A percentile compares a stretch with the other conserved stretches of the same genome.
phyloP scores from a whole-genome alignment of 2,113 vertebrate species.

The Blennius ocellaris region DNA sequence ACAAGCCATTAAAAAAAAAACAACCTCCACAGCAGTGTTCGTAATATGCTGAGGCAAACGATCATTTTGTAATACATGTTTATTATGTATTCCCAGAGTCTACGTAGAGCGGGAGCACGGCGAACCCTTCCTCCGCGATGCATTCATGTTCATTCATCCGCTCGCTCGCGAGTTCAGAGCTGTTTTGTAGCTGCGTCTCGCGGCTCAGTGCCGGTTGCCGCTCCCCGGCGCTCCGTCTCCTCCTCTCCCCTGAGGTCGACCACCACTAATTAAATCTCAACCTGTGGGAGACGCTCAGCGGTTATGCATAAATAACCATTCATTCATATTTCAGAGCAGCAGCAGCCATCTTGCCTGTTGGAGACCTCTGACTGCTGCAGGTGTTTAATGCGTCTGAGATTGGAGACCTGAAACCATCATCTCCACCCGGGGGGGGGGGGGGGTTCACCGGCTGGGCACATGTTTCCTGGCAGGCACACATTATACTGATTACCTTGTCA shows the following conservation, averaged over 20 bases:
- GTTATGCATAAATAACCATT: conserved; percentile 49
- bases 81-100: not conserved
- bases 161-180: not conserved
- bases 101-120: not conserved
- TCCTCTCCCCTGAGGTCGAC: conserved; percentile 16
- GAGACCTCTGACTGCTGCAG: conserved; percentile 37
- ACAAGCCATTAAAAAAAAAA: too few relatives aligned
- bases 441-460: conserved; percentile 24
- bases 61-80: not conserved
- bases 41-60: not conserved
- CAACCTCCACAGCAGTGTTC: not conserved
- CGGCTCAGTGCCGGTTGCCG: conserved; percentile 1
- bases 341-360: conserved; percentile 5
- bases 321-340: conserved; percentile 55
- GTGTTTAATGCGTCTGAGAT: conserved; percentile 36
- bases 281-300: conserved; percentile 34
- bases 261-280: conserved; percentile 54
- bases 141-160: not conserved
- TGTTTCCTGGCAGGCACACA: conserved; percentile 2
- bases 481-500: conserved; percentile 1
- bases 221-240: not conserved
- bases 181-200: not conserved
- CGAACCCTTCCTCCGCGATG: not conserved
- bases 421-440: not conserved
- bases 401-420: conserved; percentile 22